Conservation (phyloP, 2,888 invertebrate genomes). For the Oxyteleia sp. region DNA sequence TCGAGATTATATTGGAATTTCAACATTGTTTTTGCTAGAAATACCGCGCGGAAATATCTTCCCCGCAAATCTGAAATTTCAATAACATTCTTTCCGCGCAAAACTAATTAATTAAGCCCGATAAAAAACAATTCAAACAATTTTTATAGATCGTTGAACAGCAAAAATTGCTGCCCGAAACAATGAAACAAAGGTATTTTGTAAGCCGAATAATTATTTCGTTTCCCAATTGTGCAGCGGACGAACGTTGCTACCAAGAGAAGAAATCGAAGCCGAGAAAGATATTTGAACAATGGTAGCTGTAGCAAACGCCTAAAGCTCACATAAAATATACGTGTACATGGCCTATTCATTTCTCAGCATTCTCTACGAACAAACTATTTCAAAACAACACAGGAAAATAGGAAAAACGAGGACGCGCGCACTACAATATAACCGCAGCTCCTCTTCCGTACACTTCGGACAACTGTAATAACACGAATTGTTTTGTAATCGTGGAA, state of each 20-base stretch:
- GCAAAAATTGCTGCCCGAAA: constrained; percentile 15
- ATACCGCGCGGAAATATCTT: background rate
- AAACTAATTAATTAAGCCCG: constrained; percentile 33
- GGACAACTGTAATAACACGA: constrained; percentile 9
- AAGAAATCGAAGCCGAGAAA: constrained; percentile 56
- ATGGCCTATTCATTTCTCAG: constrained; percentile 48
- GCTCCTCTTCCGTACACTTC: constrained; percentile 5
- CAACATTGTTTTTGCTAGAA: constrained; percentile 4
- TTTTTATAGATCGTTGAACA: constrained; percentile 14
- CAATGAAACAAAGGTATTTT: constrained; percentile 63
- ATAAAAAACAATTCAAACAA: constrained; percentile 15
- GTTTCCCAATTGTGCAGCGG: constrained; percentile 46
- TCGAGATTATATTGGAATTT: constrained; percentile 3
- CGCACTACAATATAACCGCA: background rate
- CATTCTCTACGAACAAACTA: constrained; percentile 44
- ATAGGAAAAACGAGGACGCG: constrained; percentile 45
- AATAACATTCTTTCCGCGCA: background rate
- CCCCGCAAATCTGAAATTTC: constrained; percentile 13
- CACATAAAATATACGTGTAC: constrained; percentile 31
- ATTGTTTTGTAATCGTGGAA: constrained; percentile 28
- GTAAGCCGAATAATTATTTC: constrained; percentile 62
- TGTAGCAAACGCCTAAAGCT: constrained; percentile 46
- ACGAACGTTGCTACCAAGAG: constrained; percentile 22
- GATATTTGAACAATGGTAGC: constrained; percentile 36
- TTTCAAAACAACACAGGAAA: constrained; percentile 52